Evolutionary conservation across 2,113 vertebrate species (phyloP).

Genomic region (Sebastes fasciatus): DNA sequence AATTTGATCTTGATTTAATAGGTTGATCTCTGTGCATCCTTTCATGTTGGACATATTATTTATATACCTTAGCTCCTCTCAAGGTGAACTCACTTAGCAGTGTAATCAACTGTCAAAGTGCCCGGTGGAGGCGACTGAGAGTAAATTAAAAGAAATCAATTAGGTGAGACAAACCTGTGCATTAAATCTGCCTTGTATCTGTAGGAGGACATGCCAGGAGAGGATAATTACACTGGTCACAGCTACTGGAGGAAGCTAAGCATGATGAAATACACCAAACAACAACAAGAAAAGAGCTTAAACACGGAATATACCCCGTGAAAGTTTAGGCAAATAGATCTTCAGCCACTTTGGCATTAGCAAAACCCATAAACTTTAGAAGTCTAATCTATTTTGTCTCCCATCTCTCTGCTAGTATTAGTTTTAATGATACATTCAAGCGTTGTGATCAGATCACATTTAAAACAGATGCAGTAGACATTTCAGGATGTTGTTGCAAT

Average conservation of each 20-base stretch:
- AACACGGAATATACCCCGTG: background rate
- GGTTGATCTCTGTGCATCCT: slow-evolving; percentile 23
- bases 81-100: slow-evolving; percentile 75
- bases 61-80: slow-evolving; percentile 53
- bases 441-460: background rate
- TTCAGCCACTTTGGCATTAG: background rate
- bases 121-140: slow-evolving; percentile 42
- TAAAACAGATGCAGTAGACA: background rate
- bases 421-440: background rate
- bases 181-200: slow-evolving; percentile 69
- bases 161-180: slow-evolving; percentile 67
- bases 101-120: slow-evolving; percentile 67
- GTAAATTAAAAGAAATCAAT: slow-evolving; percentile 81
- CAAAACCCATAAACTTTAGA: background rate
- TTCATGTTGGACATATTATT: slow-evolving; percentile 53
- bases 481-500: background rate
- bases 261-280: slow-evolving; percentile 24
- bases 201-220: slow-evolving; percentile 46
- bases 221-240: slow-evolving; percentile 50
- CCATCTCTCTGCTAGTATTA: background rate
- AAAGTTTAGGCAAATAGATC: background rate
- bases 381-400: background rate
- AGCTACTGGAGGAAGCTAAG: slow-evolving; percentile 6
- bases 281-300: background rate
- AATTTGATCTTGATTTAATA: slow-evolving; percentile 42